Conservation (phyloP, 30 jellyfish, hydroid and myxozoan species). For the Aurelia coerulea region DNA sequence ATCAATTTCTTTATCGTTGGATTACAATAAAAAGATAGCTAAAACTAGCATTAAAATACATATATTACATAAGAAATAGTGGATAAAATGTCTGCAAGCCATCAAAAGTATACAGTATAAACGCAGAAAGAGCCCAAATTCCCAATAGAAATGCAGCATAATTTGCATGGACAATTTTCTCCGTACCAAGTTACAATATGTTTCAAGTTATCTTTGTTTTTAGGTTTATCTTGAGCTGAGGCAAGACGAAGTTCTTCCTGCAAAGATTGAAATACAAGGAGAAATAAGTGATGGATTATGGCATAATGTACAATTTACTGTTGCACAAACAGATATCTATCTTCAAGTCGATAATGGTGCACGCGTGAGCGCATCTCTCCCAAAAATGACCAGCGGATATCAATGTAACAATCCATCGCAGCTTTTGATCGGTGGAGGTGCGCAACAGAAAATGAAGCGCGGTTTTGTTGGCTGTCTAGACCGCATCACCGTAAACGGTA, state of each 20-base stretch:
- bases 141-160: too few species aligned
- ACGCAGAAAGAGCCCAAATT: too few species aligned
- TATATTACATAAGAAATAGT: too few species aligned
- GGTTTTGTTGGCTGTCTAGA: slow-evolving; percentile 90
- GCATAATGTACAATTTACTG: slow-evolving; percentile 41
- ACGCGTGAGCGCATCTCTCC: slow-evolving; percentile 60
- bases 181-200: too few species aligned
- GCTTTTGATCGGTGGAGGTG: slow-evolving; percentile 77
- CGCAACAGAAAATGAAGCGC: slow-evolving; percentile 36
- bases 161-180: too few species aligned
- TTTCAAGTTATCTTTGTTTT: neutral
- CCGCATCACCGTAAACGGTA: slow-evolving; percentile 40
- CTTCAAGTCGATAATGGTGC: slow-evolving; percentile 66
- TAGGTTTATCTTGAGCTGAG: slow-evolving; percentile 67
- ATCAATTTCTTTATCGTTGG: too few species aligned
- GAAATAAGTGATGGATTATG: slow-evolving; percentile 58
- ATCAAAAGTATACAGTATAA: too few species aligned
- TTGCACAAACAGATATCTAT: slow-evolving; percentile 29
- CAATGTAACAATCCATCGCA: slow-evolving; percentile 67
- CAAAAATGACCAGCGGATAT: slow-evolving; percentile 34
- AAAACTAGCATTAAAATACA: too few species aligned
- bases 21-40: too few species aligned
- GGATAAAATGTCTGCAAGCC: too few species aligned
- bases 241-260: slow-evolving; percentile 58
- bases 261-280: slow-evolving; percentile 44